These are phyloP conservation scores for Drosophila eohydei DNA, from an alignment of 2,888 invertebrate species.

Conservation along the genomic window DNA sequence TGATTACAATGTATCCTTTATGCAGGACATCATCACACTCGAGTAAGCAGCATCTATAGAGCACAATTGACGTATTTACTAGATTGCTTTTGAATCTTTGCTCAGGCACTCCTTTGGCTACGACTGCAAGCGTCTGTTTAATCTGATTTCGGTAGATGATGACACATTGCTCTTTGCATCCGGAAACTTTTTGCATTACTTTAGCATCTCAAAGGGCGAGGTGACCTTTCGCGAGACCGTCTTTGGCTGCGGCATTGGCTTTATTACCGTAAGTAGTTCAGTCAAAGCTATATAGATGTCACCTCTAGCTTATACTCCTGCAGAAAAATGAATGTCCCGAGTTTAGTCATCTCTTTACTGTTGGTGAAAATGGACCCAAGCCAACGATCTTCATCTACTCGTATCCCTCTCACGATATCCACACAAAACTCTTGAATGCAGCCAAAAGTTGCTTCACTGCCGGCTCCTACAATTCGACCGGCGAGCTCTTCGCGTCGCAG, in stretches of 20 bases:
- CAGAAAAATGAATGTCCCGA: constrained; percentile 88
- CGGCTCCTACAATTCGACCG: constrained; percentile 92
- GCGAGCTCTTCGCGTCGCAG: constrained; percentile 89
- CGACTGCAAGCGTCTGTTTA: constrained; percentile 92
- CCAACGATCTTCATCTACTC: constrained; percentile 93
- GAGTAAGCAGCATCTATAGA: constrained; percentile 58
- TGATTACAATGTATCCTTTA: constrained; percentile 60
- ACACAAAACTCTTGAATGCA: constrained; percentile 91
- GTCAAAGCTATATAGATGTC: rapidly evolving
- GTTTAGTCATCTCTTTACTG: constrained; percentile 88
- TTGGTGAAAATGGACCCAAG: constrained; percentile 91
- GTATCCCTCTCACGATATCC: constrained; percentile 92
- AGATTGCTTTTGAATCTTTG: not conserved
- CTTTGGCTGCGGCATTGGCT: constrained; percentile 92
- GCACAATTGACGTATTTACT: not conserved
- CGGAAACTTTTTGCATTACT: constrained; percentile 92
- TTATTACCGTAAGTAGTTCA: constrained; percentile 88
- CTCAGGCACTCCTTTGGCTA: constrained; percentile 94
- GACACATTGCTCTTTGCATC: constrained; percentile 91
- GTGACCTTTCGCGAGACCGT: constrained; percentile 90
- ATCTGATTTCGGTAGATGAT: constrained; percentile 91
- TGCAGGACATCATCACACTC: constrained; percentile 68
- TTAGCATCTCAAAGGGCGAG: constrained; percentile 88
- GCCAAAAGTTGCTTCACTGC: constrained; percentile 90
- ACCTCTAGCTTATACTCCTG: constrained; percentile 7